Conservation (phyloP, 2,797 vertebrate genomes). For the Eulemur mongoz region DNA sequence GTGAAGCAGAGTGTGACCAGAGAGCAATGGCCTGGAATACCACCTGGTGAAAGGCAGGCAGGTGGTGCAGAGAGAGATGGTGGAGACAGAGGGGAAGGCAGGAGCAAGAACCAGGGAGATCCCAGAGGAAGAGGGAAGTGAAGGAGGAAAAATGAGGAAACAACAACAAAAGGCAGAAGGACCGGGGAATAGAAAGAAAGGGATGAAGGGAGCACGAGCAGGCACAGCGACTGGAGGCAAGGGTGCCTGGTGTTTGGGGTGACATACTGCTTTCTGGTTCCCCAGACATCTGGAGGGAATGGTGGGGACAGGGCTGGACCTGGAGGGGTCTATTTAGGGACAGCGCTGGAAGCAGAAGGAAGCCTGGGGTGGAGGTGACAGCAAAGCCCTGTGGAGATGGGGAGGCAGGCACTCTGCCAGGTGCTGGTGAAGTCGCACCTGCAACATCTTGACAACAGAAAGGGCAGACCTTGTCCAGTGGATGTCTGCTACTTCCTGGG, state of each 20-base stretch:
- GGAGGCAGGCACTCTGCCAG: too few species aligned
- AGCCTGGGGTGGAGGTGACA: neutral
- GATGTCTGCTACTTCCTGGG: neutral
- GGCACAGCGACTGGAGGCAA: too few species aligned
- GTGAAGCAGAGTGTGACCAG: neutral
- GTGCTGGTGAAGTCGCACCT: neutral
- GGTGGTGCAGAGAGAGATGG: neutral
- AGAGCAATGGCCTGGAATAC: neutral
- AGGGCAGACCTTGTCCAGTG: neutral
- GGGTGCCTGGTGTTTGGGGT: neutral
- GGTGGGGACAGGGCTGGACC: neutral
- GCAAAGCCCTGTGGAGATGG: neutral
- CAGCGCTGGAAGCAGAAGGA: neutral
- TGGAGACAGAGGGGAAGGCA: too few species aligned
- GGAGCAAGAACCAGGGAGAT: neutral
- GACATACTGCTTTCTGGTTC: neutral
- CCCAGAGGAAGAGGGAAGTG: neutral
- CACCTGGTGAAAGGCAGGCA: neutral
- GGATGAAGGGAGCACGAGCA: too few species aligned
- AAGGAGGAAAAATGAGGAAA: neutral
- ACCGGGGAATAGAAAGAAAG: neutral
- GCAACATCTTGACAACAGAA: neutral
- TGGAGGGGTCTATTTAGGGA: too few species aligned
- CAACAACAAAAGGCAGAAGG: neutral
- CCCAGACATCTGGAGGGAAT: neutral